Base-by-base conservation (phyloP, 2,797 vertebrate species). In the Aldrovandia affinis region DNA sequence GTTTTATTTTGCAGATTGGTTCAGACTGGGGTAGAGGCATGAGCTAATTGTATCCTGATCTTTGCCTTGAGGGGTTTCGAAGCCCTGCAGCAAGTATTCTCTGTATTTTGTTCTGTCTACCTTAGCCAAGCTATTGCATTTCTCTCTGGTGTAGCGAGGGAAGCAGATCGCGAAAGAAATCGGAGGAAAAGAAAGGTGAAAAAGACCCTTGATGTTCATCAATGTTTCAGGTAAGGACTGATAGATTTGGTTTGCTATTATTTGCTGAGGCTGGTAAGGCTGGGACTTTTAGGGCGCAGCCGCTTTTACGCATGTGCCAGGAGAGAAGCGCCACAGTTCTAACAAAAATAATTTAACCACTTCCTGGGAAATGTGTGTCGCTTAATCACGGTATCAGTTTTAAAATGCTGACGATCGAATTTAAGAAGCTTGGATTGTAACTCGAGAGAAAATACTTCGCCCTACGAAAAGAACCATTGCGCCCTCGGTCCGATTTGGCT, bases 1-100 rank as follows among this genome's bases (percentile, higher is more conserved):
- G 93, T 96, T 96, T 95, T 95, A 94, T 96, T 95, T 94, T 91
- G 92, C 94, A 95, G 94, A 96, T 96, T 95, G 96, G 95, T 95
- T 95, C 92, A 93, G 95, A 95, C 95, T 94, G 92, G 95, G 96
- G 95, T 95, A 96, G 94, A 95, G 93, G 95, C 95, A 95, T 93
- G 95, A 95, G 95, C 95, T 97, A 96, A 96, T 96, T 96, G 96
- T 96, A 95, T 96, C 95, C 95, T 96, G 96, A 96, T 97, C 96
- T 96, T 94, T 96, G 95, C 96, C 96, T 96, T 96, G 94, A 96
- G 96, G 96, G 96, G 94, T 94, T 95, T 95, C 92, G 94, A 95
- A 95, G 95, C 95, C 96, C 96, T 93, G 94, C 92, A 97, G 96
- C 95, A 94, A 95, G 93, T 95, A 94, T 96, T 95, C 94, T 96